These are phyloP conservation scores for Parauchenoglanis punctatus DNA, from an alignment of 2,797 vertebrate genomes.

Conservation along the genomic window DNA sequence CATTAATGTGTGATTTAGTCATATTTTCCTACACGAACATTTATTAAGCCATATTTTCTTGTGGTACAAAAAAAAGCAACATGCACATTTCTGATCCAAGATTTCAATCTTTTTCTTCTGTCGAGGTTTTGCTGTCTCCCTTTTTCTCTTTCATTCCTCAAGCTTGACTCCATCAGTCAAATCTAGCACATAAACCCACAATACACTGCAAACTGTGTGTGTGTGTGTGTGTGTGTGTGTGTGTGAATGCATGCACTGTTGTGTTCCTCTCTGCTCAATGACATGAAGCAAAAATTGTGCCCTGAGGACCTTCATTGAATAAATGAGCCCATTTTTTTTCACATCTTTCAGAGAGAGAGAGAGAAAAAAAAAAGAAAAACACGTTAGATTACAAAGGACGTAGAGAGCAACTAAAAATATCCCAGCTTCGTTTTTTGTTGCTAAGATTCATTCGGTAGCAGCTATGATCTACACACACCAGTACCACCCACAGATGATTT, in stretches of 20 bases:
- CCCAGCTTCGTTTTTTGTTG: slow-evolving; percentile 76
- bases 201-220: background rate
- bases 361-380: slow-evolving; percentile 53
- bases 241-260: background rate
- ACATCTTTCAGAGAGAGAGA: slow-evolving; percentile 46
- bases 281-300: slow-evolving; percentile 32
- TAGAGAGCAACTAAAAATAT: slow-evolving; percentile 80
- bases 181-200: background rate
- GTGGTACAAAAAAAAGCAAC: background rate
- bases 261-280: slow-evolving; percentile 49
- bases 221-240: slow-evolving; percentile 23
- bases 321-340: slow-evolving; percentile 58
- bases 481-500: slow-evolving; percentile 33
- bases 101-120: background rate
- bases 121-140: background rate
- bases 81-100: background rate
- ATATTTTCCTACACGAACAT: slow-evolving; percentile 31
- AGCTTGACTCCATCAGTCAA: background rate
- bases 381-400: slow-evolving; percentile 65
- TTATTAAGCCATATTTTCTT: background rate
- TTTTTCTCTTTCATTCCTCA: background rate
- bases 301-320: slow-evolving; percentile 65
- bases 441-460: slow-evolving; percentile 77
- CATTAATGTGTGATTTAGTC: background rate
- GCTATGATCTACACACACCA: slow-evolving; percentile 30